Conservation (phyloP, 2,113 vertebrate genomes). For the Chiloscyllium plagiosum region DNA sequence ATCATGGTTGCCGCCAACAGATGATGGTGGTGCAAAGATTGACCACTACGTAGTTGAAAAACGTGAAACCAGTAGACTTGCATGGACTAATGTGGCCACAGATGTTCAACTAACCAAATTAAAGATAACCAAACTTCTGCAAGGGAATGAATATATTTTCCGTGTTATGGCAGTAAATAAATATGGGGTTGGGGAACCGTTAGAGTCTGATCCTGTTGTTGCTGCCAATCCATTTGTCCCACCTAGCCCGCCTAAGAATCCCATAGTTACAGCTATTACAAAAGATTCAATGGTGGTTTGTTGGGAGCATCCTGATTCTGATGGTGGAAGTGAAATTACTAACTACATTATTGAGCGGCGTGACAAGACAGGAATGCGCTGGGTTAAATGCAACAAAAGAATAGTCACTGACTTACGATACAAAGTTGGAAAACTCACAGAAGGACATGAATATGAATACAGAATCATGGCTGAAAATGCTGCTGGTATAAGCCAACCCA, state of each 20-base stretch:
- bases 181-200: conserved; percentile 83
- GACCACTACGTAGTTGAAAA: conserved; percentile 89
- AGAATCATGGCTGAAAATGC: conserved; percentile 87
- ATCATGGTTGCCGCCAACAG: conserved; percentile 79
- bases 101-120: conserved; percentile 73
- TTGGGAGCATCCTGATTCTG: conserved; percentile 83
- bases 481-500: conserved; percentile 84
- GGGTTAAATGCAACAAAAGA: conserved; percentile 93
- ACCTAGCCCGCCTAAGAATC: conserved; percentile 81
- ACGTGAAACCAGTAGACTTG: conserved; percentile 92
- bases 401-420: conserved; percentile 83
- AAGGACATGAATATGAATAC: conserved; percentile 90
- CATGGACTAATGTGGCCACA: conserved; percentile 83
- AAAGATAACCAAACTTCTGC: conserved; percentile 85
- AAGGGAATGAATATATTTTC: conserved; percentile 97
- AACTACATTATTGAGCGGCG: conserved; percentile 86
- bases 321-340: conserved; percentile 87
- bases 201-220: conserved; percentile 81
- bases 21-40: conserved; percentile 89
- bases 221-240: conserved; percentile 82
- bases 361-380: conserved; percentile 79
- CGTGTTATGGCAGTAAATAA: conserved; percentile 97
- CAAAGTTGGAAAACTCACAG: conserved; percentile 78
- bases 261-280: conserved; percentile 82
- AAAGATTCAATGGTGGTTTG: conserved; percentile 94